Evolutionary conservation across 30 jellyfish, hydroid and myxozoan genomes (phyloP).

Genomic region (Turritopsis dohrnii): DNA sequence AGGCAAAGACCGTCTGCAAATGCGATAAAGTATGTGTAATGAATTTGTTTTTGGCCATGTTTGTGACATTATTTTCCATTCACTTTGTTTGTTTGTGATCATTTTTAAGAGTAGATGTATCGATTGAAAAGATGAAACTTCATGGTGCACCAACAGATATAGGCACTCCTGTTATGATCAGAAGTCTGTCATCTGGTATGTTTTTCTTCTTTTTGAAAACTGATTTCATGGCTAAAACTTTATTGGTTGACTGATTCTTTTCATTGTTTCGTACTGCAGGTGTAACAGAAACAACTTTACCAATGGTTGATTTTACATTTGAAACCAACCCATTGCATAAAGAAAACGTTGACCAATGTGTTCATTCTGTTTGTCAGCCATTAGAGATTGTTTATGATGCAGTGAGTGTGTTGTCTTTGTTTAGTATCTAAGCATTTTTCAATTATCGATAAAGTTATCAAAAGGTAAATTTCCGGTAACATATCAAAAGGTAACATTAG

Average conservation of each 20-base stretch:
- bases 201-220: background rate
- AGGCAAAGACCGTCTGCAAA: slow-evolving; percentile 91
- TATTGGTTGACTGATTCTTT: background rate
- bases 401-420: slow-evolving; percentile 34
- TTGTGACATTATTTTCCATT: background rate
- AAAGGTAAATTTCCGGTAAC: no score
- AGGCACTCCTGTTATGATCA: slow-evolving; percentile 63
- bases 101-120: slow-evolving; percentile 50
- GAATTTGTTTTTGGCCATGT: background rate
- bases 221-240: background rate
- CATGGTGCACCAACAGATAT: slow-evolving; percentile 64
- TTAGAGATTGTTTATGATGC: slow-evolving; percentile 89
- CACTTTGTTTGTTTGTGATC: background rate
- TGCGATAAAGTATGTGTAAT: slow-evolving; percentile 46
- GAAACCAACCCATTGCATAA: slow-evolving; percentile 88
- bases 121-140: slow-evolving; percentile 50
- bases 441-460: background rate
- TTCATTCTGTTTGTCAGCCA: slow-evolving; percentile 68
- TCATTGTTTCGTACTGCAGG: background rate
- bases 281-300: slow-evolving; percentile 18
- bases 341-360: slow-evolving; percentile 62
- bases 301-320: slow-evolving; percentile 71
- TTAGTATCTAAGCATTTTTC: background rate
- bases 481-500: no score
- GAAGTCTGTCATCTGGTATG: slow-evolving; percentile 25